Evolutionary conservation across 2,113 vertebrate genomes (phyloP), one percentile per base, ranked within the genome.

Genomic region (Porphyrio hochstetteri): DNA sequence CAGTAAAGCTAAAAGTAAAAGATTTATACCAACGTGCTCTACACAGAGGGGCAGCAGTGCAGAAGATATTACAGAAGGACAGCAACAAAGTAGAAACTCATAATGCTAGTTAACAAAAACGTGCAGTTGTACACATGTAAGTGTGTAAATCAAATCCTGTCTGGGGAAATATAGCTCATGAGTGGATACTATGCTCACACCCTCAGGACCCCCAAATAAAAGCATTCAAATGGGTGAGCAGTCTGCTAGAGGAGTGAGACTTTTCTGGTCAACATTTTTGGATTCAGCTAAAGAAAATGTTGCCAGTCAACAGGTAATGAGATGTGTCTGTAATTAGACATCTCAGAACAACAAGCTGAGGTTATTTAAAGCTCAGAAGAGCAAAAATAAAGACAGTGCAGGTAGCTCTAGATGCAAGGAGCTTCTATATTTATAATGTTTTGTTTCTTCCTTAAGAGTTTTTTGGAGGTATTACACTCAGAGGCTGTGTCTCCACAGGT

Each of bases 211-310:
- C 20, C 27, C 35, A 56, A 0, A 11, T 50, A n/a, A 82, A 93
- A 76, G 13, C 27, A 55, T 68, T 86, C 40, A 52, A 64, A 38
- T 57, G 11, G 53, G 33, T 24, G 24, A 91, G 52, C 25, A 82
- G 28, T 75, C 69, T 88, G 42, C 57, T 52, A 69, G 18, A 85
- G 8, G 17, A 89, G 13, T 17, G 67, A 85, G 11, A n/a, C 6
- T 72, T 78, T 85, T 91, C 57, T 85, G 70, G 81, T 82, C 84
- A 86, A 46, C 16, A 6, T 53, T 75, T 92, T 53, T 72, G 10
- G 28, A 89, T 89, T 91, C 59, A 87, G 18, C 21, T 69, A 48
- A 91, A 91, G 81, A 76, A 94, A 90, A 50, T 57, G 15, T 90
- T 90, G 31, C 44, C 71, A 82, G 63, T 71, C 75, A 82, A 53